Base-by-base conservation (phyloP, 2,797 vertebrate species). In the Otolemur crassicaudatus region DNA sequence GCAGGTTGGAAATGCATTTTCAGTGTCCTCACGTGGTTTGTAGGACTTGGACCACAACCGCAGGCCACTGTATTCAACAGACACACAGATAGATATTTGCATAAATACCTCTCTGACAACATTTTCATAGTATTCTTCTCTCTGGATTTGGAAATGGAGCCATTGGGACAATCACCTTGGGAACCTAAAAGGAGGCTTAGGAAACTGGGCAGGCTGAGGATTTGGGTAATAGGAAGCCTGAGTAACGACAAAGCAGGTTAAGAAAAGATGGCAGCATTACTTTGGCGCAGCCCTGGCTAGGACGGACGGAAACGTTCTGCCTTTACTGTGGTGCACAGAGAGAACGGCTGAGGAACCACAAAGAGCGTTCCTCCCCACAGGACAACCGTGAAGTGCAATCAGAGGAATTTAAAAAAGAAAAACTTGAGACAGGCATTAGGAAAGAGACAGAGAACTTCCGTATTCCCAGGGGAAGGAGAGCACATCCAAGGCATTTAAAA, bases 401-500 rank as follows among this genome's bases (percentile, higher is more conserved):
- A 82, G 49, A 53, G 67, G 69, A 84, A 90, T 82, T 93, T 79
- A 86, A 77, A 85, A 87, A 92, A 92, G 65, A 70, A 94, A 93
- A 96, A 73, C 10, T 76, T 53, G 72, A 94, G 77, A 87, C 13
- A 72, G 69, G 81, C 80, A 73, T 88, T 86, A 90, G 63, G 61
- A 72, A 89, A 84, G 60, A 94, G 60, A 75, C 77, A 31, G n/a
- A 37, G n/a, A 91, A 61, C 63, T 46, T 95, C 70, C 79, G 43
- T 19, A 69, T 86, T 91, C 90, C 85, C 37, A 29, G 58, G 65
- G 58, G 96, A 93, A 87, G 40, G 27, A 43, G 79, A 91, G n/a
- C 70, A 89, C 63, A 79, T 49, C 88, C 40, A 58, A 96, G 61
- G 46, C 92, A 92, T 97, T 95, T 96, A 82, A 94, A 96, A 94